Evolutionary conservation across 2,888 invertebrate species (phyloP).

Genomic region (Caenorhabditis sp.): DNA sequence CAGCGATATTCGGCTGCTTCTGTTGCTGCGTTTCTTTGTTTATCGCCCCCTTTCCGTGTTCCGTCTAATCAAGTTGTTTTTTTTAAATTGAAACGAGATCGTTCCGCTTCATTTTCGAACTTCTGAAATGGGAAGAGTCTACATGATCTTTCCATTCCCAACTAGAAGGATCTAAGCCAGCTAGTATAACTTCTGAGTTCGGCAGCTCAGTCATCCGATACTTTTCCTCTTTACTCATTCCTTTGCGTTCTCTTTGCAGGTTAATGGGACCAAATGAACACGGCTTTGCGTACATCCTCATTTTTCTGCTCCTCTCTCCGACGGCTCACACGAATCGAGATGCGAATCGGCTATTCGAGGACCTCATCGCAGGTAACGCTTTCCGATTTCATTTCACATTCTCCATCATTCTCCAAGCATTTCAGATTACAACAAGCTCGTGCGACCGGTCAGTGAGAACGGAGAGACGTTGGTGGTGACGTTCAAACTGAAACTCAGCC

Average conservation of each 20-base stretch:
- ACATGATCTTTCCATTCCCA: not conserved
- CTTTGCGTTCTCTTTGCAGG: slow-evolving; percentile 8
- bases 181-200: too few species aligned
- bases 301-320: slow-evolving; percentile 41
- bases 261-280: slow-evolving; percentile 59
- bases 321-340: slow-evolving; percentile 65
- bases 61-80: slow-evolving; percentile 16
- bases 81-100: too few species aligned
- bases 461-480: slow-evolving; percentile 81
- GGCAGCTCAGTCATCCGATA: not conserved
- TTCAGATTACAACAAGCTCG: slow-evolving; percentile 78
- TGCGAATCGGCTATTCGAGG: slow-evolving; percentile 76
- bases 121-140: not conserved
- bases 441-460: slow-evolving; percentile 82
- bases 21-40: slow-evolving; percentile 39
- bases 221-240: not conserved
- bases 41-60: not conserved
- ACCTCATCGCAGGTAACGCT: slow-evolving; percentile 66
- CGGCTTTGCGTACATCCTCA: slow-evolving; percentile 41
- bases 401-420: slow-evolving; percentile 18
- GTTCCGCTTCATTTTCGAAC: too few species aligned
- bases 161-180: too few species aligned
- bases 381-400: not conserved
- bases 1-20: slow-evolving; percentile 32
- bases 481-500: slow-evolving; percentile 86